phyloP scores from a whole-genome alignment of 2,113 vertebrate genomes.

The Pteronura brasiliensis region DNA sequence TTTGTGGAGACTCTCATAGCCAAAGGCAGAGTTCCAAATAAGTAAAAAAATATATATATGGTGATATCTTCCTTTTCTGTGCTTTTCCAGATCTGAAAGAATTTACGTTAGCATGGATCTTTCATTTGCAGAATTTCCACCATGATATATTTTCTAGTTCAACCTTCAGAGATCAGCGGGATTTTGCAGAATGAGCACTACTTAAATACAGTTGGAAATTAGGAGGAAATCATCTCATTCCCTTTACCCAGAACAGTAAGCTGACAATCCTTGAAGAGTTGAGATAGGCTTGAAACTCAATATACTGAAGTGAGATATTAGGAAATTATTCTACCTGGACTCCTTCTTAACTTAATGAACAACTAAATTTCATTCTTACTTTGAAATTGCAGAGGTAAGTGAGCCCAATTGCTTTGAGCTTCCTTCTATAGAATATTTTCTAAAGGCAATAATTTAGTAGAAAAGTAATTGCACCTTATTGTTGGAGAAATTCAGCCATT shows the following conservation, averaged over 20 bases:
- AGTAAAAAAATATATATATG: neutral
- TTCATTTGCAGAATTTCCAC: neutral
- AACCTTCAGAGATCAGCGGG: neutral
- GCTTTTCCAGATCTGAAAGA: neutral
- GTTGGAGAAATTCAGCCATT: conserved; percentile 34
- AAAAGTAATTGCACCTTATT: neutral
- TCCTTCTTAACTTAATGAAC: neutral
- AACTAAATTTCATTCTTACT: neutral
- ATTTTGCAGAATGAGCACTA: neutral
- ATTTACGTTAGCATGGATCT: neutral
- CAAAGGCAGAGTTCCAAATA: neutral
- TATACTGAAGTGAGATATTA: neutral
- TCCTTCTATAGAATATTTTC: neutral
- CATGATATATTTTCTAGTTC: neutral
- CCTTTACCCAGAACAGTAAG: neutral
- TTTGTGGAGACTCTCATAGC: neutral
- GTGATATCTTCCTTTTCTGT: neutral
- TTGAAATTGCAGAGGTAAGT: neutral
- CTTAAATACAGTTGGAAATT: neutral
- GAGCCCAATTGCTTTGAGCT: neutral
- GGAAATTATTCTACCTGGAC: neutral
- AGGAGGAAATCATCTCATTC: neutral
- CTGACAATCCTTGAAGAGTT: neutral
- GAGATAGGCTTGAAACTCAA: neutral
- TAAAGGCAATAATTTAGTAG: neutral